A percentile compares a stretch with the other conserved stretches of the same genome.
Evolutionary conservation across 2,888 invertebrate species (phyloP).

Genomic region (Torymus aiolomorphi): DNA sequence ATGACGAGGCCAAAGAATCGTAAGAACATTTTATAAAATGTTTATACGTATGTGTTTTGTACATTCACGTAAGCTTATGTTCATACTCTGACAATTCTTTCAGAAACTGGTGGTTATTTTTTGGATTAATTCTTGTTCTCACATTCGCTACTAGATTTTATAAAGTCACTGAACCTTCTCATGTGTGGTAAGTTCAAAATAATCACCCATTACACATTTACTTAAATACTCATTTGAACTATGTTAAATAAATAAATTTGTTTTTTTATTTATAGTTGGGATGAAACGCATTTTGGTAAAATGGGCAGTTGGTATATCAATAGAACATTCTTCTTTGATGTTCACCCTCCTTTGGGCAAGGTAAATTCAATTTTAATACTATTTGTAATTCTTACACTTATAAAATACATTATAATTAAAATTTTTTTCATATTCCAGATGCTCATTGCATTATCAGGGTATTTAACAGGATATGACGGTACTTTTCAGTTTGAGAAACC

Average conservation of each 20-base stretch:
- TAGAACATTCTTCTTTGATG: slow-evolving; percentile 97
- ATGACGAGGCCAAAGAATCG: slow-evolving; percentile 16
- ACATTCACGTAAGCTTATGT: background rate
- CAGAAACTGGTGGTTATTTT: slow-evolving; percentile 82
- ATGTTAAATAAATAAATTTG: background rate
- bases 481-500: slow-evolving; percentile 96
- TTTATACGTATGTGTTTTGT: background rate
- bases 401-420: slow-evolving; percentile 12
- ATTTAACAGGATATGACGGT: slow-evolving; percentile 95
- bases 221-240: background rate
- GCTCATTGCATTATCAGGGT: slow-evolving; percentile 94
- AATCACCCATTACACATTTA: slow-evolving; percentile 18
- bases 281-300: slow-evolving; percentile 99
- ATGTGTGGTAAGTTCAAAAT: slow-evolving; percentile 87
- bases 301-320: slow-evolving; percentile 99
- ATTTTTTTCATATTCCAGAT: slow-evolving; percentile 81
- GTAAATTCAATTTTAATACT: slow-evolving; percentile 76
- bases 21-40: slow-evolving; percentile 26
- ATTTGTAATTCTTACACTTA: slow-evolving; percentile 15
- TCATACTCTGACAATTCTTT: slow-evolving; percentile 52
- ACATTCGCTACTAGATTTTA: slow-evolving; percentile 89
- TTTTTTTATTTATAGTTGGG: slow-evolving; percentile 84
- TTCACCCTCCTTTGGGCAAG: slow-evolving; percentile 97
- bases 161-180: slow-evolving; percentile 93
- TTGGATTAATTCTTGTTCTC: slow-evolving; percentile 81